Percentiles rank a stretch among this genome's conserved stretches.
Conservation (phyloP, 2,888 invertebrate species). For the Mesorhabditis belari region DNA sequence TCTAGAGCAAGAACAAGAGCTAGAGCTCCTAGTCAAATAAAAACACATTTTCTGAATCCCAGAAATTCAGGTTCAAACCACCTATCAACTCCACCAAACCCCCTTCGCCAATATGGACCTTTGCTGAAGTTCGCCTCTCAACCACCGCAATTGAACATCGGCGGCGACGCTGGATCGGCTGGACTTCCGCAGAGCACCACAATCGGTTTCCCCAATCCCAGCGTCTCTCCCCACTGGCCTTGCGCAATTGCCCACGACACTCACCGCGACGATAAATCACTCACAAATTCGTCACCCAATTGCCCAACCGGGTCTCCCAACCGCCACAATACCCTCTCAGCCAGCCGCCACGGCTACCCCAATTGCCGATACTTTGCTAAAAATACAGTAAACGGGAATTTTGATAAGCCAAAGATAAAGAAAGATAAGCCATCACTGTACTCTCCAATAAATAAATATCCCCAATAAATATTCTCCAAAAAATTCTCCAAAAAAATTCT, state of each 20-base stretch:
- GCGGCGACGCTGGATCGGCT: neutral
- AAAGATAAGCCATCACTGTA: no score
- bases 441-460: neutral
- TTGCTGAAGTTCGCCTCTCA: constrained; percentile 6
- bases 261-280: neutral
- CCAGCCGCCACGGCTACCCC: neutral
- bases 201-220: no score
- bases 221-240: neutral
- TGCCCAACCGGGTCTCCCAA: no score
- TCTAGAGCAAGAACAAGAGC: no score
- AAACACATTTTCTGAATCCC: no score
- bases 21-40: no score
- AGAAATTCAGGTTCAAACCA: neutral
- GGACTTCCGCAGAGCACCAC: no score
- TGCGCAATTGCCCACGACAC: neutral
- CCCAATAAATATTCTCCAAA: neutral
- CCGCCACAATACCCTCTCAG: no score
- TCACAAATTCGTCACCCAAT: neutral
- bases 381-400: neutral
- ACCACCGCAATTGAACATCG: neutral
- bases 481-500: neutral
- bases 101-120: constrained; percentile 8
- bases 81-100: constrained; percentile 8
- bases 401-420: no score
- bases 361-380: neutral